Base-by-base conservation (phyloP, 2,888 invertebrate species). In the Lepas anatifera region DNA sequence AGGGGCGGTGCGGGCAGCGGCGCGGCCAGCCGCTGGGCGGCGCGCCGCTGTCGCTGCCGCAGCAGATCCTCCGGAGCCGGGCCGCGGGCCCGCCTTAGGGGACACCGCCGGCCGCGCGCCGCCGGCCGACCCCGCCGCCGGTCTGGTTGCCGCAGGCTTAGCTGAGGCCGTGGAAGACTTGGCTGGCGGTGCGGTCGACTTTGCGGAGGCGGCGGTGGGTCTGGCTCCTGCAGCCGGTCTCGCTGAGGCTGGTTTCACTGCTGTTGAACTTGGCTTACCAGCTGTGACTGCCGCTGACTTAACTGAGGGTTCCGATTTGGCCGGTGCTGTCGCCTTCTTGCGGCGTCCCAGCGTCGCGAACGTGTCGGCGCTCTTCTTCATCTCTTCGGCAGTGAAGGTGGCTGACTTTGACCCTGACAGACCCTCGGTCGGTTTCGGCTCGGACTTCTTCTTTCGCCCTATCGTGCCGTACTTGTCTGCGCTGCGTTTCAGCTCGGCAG, bases 321-420 rank as follows among this genome's bases (percentile, higher is more conserved):
- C 86, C 4, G 84, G 82, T 2, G 86, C 86, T 74, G 84, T 85
- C 69, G 87, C 88, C 74, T 87, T 86, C 73, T 87, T 83, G 70
- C 89, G 83, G 50, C 92, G 84, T 0, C 92, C 91, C 58, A 92
- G 78, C 0, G 92, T 92, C 13, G 88, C 90, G 76, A 88, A 90
- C 75, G 88, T 87, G 76, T 89, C 90, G 18, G 87, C 82, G 0
- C 87, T 73, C 37, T 73, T 66, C 50, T 74, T 74, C 66, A 41
- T 73, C 32, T 71, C 71, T 29, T 71, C 68, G 7, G 70, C 29
- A 1, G 70, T 39, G n/a, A 68, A 68, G 18, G 58, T n/a, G 22
- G 70, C 69, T 58, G 69, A 66, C 63, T 70, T 71, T 67, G 69
- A 43, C 25, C 67, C 50, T 18, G 52, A 18, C 8, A 41, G 69